Percentiles rank a stretch among this genome's conserved stretches.
Evolutionary conservation across 2,888 invertebrate genomes (phyloP).

Genomic region (Cyclophora albipunctata): DNA sequence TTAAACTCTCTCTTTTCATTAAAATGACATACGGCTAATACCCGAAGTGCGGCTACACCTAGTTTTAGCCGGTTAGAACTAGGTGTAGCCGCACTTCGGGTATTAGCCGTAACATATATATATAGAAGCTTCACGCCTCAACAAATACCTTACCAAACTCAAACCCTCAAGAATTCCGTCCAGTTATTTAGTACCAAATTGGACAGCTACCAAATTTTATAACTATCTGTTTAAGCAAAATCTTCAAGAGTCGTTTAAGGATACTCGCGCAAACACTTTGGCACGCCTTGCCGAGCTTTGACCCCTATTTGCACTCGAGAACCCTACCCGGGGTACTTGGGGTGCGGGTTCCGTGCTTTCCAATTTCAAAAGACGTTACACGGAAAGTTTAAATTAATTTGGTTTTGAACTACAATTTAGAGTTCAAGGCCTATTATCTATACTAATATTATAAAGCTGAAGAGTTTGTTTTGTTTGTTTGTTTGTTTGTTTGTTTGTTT

Average conservation of each 20-base stretch:
- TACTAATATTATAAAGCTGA: too few species aligned
- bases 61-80: too few species aligned
- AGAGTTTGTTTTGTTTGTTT: too few species aligned
- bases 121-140: background rate
- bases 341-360: background rate
- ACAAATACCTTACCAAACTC: too few species aligned
- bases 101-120: too few species aligned
- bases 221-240: conserved; percentile 6
- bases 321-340: conserved; percentile 8
- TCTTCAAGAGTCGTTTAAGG: conserved; percentile 7
- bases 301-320: conserved; percentile 26
- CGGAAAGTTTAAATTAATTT: conserved; percentile 1
- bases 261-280: conserved; percentile 19
- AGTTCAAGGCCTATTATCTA: background rate
- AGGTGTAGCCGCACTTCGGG: too few species aligned
- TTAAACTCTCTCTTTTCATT: too few species aligned
- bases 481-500: too few species aligned
- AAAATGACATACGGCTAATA: too few species aligned
- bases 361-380: background rate
- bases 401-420: conserved; percentile 7
- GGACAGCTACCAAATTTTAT: conserved; percentile 4
- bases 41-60: too few species aligned
- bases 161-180: too few species aligned
- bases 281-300: conserved; percentile 24
- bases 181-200: conserved; percentile 1